Evolutionary conservation across 2,888 invertebrate species (phyloP).

Genomic region (Parnassius mnemosyne): DNA sequence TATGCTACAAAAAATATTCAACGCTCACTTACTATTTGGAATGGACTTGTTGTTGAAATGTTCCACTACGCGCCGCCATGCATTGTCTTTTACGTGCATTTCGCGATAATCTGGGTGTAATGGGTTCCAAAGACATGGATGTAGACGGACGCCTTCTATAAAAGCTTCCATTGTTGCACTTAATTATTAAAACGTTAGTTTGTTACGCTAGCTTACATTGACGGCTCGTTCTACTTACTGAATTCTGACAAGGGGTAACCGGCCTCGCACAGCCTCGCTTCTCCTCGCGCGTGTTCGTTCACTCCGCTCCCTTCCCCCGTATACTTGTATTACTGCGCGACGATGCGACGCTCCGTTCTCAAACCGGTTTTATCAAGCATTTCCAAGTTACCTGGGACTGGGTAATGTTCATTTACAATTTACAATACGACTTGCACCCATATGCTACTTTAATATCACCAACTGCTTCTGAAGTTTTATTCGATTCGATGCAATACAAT

Average conservation of each 20-base stretch:
- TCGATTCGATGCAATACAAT: too few species aligned
- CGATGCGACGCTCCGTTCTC: slow-evolving; percentile 41
- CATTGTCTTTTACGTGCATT: slow-evolving; percentile 58
- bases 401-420: too few species aligned
- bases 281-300: slow-evolving; percentile 44
- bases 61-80: slow-evolving; percentile 66
- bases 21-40: slow-evolving; percentile 53
- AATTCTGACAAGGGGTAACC: slow-evolving; percentile 31
- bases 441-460: too few species aligned
- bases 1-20: slow-evolving; percentile 2
- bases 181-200: not conserved
- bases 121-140: slow-evolving; percentile 71
- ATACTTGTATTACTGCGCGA: slow-evolving; percentile 32
- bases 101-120: slow-evolving; percentile 66
- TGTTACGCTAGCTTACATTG: slow-evolving; percentile 4
- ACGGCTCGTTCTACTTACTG: slow-evolving; percentile 23
- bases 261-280: slow-evolving; percentile 44
- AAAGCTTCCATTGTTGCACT: slow-evolving; percentile 57
- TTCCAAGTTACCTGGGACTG: not conserved
- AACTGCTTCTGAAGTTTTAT: too few species aligned
- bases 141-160: slow-evolving; percentile 61
- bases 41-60: slow-evolving; percentile 55
- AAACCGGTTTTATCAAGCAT: slow-evolving; percentile 34
- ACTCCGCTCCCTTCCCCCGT: slow-evolving; percentile 37
- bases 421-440: too few species aligned